Evolutionary conservation across 2,113 vertebrate genomes (phyloP), one percentile per base, ranked within the genome.

Genomic region (Pseudolaguvia tuberculata): DNA sequence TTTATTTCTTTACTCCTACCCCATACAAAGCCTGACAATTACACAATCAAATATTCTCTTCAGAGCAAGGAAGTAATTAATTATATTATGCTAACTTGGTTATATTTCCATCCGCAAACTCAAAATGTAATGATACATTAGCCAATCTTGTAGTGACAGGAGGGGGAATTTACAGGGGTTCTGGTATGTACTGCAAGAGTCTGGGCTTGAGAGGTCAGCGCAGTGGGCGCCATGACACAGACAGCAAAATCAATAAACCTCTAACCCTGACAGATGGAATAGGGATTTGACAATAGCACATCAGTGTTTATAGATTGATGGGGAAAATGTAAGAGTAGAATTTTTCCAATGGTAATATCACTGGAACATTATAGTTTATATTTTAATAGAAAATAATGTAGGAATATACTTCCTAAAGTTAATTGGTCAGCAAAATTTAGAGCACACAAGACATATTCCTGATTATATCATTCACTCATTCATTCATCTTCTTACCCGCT

Each of bases 241-340:
- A 76, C 73, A 59, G 27, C 29, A 11, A 51, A 62, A 79, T 76
- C 67, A 72, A 79, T 76, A 53, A 70, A 18, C 51, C 59, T 75
- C 25, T 69, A 35, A 63, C 62, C 20, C 45, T 75, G 53, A 58
- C 53, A 57, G 21, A 66, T 55, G 23, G 21, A 47, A 48, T 20
- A 31, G 48, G 50, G 31, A 39, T 74, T 13, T 65, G 48, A 56
- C 73, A 75, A 45, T 42, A 68, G 63, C 1, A 15, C 27, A 50
- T 35, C 27, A 50, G 45, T 47, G 23, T 29, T 66, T 39, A 66
- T 17, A 53, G 52, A 66, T 20, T 45, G 35, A 29, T 53, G 50
- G 51, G 10, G 15, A 65, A 74, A 51, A 48, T 31, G 20, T 53
- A n/a, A 35, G 31, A 69, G 52, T 66, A 14, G 8, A 48, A 10